Evolutionary conservation across 2,888 invertebrate species (phyloP), one percentile per base, ranked within the genome.

Genomic region (Camponotus fellah): DNA sequence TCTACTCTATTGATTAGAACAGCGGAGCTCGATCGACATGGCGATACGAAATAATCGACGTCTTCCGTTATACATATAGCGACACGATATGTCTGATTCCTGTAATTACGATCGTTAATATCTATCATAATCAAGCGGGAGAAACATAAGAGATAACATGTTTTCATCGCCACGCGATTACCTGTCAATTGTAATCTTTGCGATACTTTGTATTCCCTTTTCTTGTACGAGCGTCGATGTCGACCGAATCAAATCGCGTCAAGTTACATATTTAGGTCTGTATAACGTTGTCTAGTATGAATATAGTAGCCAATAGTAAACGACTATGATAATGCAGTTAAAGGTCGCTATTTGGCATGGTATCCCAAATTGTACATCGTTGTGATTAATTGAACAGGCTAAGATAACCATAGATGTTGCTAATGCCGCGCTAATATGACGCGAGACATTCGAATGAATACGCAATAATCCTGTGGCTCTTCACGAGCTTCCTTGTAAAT

Each of bases 1-100:
- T 83, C 86, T 89, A 86, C 85, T 80, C 85, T 91, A 92, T 91
- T 88, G 92, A 92, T 91, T 90, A 90, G 89, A 92, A 81, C 85
- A 79, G 75, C 79, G 81, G 49, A n/a, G 64, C 86, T 85, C 91
- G 87, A 91, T 87, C 86, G 85, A 83, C 83, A 83, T 46, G 40
- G 71, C 46, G 72, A 87, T 86, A 86, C 82, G 87, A 84, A 85
- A 91, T 85, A 86, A 89, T 85, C 83, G 83, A 75, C 83, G 83
- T 85, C 84, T 88, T 87, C 75, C 79, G 79, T 85, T 80, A 76
- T 49, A 53, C 49, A 53, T n/a, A 49, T 58, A 56, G 68, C 21
- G 43, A 40, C 49, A 46, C 58, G 65, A 71, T 58, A 21, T 32
- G 34, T 14, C 43, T 40, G 49, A 66, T 46, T 14, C 14, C 64